Percentiles rank a stretch among this genome's conserved stretches.
Evolutionary conservation across 2,113 vertebrate species (phyloP).

Genomic region (Macaca nemestrina): DNA sequence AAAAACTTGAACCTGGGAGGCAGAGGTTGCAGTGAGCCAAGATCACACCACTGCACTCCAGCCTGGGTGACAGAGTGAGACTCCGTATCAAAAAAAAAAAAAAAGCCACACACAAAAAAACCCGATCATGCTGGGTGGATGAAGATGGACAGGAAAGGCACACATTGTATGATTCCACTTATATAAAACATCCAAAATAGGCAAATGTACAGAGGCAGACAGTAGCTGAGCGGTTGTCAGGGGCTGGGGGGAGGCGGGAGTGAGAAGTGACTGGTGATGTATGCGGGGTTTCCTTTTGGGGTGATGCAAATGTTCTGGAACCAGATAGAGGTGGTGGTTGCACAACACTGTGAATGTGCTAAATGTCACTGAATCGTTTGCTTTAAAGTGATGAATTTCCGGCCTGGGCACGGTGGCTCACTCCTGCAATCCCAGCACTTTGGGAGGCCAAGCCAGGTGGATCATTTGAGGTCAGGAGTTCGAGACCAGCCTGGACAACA

Average conservation of each 20-base stretch:
- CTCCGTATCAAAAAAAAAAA: background rate
- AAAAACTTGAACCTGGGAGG: too few species aligned
- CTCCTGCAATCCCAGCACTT: too few species aligned
- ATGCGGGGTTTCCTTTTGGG: background rate
- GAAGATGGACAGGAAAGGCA: background rate
- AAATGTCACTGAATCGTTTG: background rate
- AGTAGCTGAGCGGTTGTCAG: background rate
- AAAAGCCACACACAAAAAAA: too few species aligned
- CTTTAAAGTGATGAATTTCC: background rate
- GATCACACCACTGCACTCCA: background rate
- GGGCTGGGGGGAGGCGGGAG: background rate
- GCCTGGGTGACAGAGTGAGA: background rate
- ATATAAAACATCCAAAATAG: background rate
- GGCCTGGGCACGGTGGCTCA: too few species aligned
- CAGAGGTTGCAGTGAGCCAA: too few species aligned
- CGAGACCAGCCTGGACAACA: too few species aligned
- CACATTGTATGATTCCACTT: too few species aligned
- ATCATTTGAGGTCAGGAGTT: too few species aligned
- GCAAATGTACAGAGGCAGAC: background rate
- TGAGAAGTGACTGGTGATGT: background rate
- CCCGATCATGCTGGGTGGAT: background rate
- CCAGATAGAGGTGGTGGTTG: background rate
- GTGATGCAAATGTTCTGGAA: background rate
- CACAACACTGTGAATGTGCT: background rate
- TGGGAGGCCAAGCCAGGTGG: too few species aligned